Evolutionary conservation across 2,888 invertebrate genomes (phyloP).

Genomic region (Macaria liturata): DNA sequence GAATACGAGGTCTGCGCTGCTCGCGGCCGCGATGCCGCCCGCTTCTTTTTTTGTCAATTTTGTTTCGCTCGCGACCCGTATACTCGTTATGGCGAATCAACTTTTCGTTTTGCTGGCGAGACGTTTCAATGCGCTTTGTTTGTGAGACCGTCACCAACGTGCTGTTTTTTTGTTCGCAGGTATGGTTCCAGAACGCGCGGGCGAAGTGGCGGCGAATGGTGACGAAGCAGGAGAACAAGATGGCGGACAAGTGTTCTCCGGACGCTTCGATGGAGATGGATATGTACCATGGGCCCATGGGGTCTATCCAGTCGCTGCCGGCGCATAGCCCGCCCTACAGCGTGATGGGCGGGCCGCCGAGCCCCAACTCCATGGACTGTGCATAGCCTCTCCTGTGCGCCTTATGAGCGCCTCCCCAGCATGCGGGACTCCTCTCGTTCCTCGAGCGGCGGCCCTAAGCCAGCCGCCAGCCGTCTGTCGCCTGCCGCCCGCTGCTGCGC

Average conservation of each 20-base stretch:
- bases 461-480: no score
- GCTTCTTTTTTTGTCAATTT: conserved; percentile 28
- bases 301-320: conserved; percentile 85
- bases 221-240: conserved; percentile 90
- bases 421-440: no score
- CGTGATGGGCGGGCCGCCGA: conserved; percentile 85
- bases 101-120: conserved; percentile 53
- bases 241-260: conserved; percentile 88
- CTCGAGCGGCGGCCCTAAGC: no score
- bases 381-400: conserved; percentile 84
- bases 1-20: conserved; percentile 33
- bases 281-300: conserved; percentile 85
- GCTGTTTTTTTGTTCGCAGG: conserved; percentile 85
- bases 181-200: conserved; percentile 97
- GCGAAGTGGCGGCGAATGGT: conserved; percentile 97
- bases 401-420: conserved; percentile 56
- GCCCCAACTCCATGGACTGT: conserved; percentile 89
- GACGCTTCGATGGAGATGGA: conserved; percentile 86
- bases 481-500: no score
- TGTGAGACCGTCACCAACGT: conserved; percentile 47
- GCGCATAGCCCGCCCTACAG: conserved; percentile 89
- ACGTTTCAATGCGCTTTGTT: conserved; percentile 45
- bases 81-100: conserved; percentile 50
- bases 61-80: conserved; percentile 49
- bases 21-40: conserved; percentile 34